Base-by-base conservation (phyloP, 1,140 invertebrate genomes). In the Sarcophaga peregrina region DNA sequence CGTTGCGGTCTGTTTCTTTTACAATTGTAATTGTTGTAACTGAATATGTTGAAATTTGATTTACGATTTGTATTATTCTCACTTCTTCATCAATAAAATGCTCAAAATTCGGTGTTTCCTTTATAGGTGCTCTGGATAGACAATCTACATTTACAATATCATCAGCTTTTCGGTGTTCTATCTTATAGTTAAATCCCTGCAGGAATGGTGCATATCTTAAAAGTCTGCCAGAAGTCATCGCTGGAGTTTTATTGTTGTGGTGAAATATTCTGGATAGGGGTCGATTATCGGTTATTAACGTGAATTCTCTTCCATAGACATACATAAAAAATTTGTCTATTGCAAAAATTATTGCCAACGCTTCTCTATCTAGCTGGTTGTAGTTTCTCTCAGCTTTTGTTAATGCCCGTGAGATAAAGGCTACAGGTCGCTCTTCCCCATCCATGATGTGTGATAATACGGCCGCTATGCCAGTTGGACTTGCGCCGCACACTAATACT, bases 41-140 rank as follows among this genome's bases (percentile, higher is more conserved):
- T 73, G 62, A 82, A 9, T 20, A 72, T 17, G 81, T 50, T 25
- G 62, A 82, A 72, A 82, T 82, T 82, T 72, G 81, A 52, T 82
- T 74, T 45, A 82, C 50, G 11, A 48, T 74, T 82, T 73, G 58
- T n/a, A 25, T 37, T 45, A 13, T 80, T 54, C 52, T 45, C 11
- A 52, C 37, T 54, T 80, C 10, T 17, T 54, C 25, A 8, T 58
- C 81, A 11, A 82, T 25, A 72, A 82, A 81, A 82, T 48, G 45
- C 48, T 82, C 58, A 37, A 73, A 82, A 15, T 58, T 82, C 54
- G 11, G 5, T 62, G 8, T 76, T 74, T 83, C 48, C 0, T 75
- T 75, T 7, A 81, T 45, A 8, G 54, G 78, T 75, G 58, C 81
- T 17, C 25, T 73, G 13, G n/a, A 58, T 81, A n/a, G 25, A 37